Evolutionary conservation across 2,113 vertebrate genomes (phyloP).

Genomic region (Erinaceus europaeus): DNA sequence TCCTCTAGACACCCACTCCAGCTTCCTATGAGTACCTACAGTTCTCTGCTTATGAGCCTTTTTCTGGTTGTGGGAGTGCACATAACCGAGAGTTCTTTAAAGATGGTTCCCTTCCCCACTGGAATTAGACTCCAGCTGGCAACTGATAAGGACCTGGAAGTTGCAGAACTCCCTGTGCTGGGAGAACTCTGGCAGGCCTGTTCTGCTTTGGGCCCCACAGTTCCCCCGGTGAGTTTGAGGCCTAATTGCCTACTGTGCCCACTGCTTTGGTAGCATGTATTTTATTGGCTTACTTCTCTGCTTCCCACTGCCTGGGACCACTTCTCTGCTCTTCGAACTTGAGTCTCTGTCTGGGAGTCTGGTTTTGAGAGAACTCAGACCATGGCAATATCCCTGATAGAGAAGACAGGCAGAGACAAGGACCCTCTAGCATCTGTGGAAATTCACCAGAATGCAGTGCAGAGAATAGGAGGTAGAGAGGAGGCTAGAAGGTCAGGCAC

Average conservation of each 20-base stretch:
- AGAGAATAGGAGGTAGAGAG: not conserved
- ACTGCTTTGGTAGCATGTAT: not conserved
- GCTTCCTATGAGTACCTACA: not conserved
- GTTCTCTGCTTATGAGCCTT: not conserved
- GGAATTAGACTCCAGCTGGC: not conserved
- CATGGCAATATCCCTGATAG: not conserved
- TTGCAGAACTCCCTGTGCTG: not conserved
- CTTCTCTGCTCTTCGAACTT: not conserved
- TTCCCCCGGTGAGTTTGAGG: no score
- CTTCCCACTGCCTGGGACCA: not conserved
- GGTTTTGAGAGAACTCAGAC: not conserved
- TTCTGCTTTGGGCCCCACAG: not conserved
- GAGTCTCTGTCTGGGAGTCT: not conserved
- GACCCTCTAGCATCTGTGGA: not conserved
- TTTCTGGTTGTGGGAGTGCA: not conserved
- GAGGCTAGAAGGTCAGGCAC: not conserved
- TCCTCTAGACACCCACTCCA: not conserved
- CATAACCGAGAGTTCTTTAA: not conserved
- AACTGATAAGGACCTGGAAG: no score
- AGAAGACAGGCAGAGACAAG: not conserved
- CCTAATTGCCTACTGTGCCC: accelerated
- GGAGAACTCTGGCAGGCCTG: not conserved
- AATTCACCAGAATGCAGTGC: not conserved
- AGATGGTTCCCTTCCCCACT: not conserved
- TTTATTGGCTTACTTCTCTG: not conserved